These are phyloP conservation scores for Zapus hudsonius DNA, from an alignment of 2,113 vertebrate genomes.

Conservation along the genomic window DNA sequence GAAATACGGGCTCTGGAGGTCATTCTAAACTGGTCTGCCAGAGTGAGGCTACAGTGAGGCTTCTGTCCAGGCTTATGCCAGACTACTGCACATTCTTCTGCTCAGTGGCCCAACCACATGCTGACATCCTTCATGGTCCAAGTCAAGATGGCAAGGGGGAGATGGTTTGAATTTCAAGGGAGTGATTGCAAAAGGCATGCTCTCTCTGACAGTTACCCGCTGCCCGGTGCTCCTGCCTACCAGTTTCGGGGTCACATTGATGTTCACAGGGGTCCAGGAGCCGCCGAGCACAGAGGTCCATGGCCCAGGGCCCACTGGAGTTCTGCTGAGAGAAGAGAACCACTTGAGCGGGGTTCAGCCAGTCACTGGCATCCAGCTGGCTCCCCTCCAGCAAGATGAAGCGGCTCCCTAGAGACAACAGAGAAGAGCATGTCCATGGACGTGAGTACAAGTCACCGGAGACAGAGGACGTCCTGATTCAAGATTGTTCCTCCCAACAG, in stretches of 20 bases:
- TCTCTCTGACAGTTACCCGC: constrained; percentile 76
- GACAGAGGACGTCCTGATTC: not conserved
- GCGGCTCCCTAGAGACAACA: constrained; percentile 89
- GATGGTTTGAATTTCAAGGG: not conserved
- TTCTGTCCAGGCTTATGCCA: not conserved
- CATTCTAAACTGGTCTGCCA: too few species aligned
- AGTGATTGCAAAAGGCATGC: constrained; percentile 47
- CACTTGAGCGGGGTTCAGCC: constrained; percentile 98
- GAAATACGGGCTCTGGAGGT: not conserved
- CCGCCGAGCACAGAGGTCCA: constrained; percentile 95
- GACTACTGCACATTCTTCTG: not conserved
- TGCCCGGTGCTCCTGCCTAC: constrained; percentile 83
- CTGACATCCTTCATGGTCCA: not conserved
- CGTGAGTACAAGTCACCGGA: not conserved
- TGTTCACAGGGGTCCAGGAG: constrained; percentile 98
- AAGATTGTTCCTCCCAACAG: not conserved
- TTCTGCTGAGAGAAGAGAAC: constrained; percentile 98
- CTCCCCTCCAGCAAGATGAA: constrained; percentile 97
- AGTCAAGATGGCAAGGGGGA: not conserved
- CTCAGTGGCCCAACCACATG: not conserved
- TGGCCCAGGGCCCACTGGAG: constrained; percentile 96
- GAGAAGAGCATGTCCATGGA: not conserved
- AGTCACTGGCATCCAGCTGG: constrained; percentile 96
- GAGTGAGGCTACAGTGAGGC: not conserved
- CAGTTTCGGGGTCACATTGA: constrained; percentile 96